Percentiles rank a stretch among this genome's conserved stretches.
phyloP scores from a whole-genome alignment of 2,888 invertebrate genomes.

The Tribolium freemani region DNA sequence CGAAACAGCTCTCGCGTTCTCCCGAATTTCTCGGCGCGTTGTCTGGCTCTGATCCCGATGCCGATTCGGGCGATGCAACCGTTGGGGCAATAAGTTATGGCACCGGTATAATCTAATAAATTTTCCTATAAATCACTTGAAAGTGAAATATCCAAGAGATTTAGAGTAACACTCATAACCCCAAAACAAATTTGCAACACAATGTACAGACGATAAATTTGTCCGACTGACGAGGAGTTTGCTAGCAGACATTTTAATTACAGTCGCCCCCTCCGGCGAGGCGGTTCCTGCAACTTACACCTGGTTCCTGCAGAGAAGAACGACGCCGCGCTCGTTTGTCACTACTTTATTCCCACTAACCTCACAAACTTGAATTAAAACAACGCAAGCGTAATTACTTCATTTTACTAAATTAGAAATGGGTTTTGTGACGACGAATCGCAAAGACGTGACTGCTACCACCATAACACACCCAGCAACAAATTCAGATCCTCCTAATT shows the following conservation, averaged over 20 bases:
- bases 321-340: constrained; percentile 47
- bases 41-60: constrained; percentile 11
- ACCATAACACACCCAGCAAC: too few relatives aligned
- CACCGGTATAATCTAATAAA: constrained; percentile 44
- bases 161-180: constrained; percentile 60
- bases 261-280: constrained; percentile 57
- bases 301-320: constrained; percentile 53
- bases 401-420: constrained; percentile 57
- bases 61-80: constrained; percentile 14
- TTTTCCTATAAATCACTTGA: constrained; percentile 53
- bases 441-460: too few relatives aligned
- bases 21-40: constrained; percentile 19
- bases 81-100: constrained; percentile 30
- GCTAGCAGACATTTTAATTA: constrained; percentile 67
- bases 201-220: constrained; percentile 65
- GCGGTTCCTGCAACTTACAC: constrained; percentile 54
- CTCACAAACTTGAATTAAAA: constrained; percentile 53
- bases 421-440: neutral
- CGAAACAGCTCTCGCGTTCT: constrained; percentile 5
- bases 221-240: constrained; percentile 64
- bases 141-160: constrained; percentile 60
- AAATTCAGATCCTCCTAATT: too few relatives aligned
- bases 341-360: constrained; percentile 51
- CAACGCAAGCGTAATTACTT: constrained; percentile 59
- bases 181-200: constrained; percentile 66